Evolutionary conservation across 2,797 vertebrate species (phyloP), one percentile per base, ranked within the genome.

Genomic region (Rhinophrynus dorsalis): DNA sequence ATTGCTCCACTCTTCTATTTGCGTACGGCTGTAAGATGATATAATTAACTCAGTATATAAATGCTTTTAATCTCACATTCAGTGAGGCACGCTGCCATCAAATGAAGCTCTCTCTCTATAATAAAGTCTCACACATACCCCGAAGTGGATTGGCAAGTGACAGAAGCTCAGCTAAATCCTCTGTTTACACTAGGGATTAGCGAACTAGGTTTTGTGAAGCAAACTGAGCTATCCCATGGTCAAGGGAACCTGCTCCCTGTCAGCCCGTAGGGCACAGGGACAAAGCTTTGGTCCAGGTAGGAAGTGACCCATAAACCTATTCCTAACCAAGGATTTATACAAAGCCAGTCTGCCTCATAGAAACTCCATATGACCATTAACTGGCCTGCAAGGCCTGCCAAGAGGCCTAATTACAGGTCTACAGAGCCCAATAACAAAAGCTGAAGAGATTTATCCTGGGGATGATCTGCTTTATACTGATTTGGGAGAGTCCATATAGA

Each of bases 391-490:
- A 92, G 89, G 87, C 86, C 83, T 90, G 89, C 90, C 90, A 85
- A 87, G 90, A 89, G 90, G 94, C 91, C 96, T 96, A 93, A 99
- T 98, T 97, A 98, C 93, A 94, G 95, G 92, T 90, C 93, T 93
- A 90, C 94, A 90, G 94, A 96, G 95, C 93, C 94, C 85, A 88
- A 92, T 92, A 96, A 93, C 96, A 98, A 97, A 97, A 88, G 93
- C 92, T 92, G 93, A 91, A 90, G 93, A 89, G 95, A 92, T 96
- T 98, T 96, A 94, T 95, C 90, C 90, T 89, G 92, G 91, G 92
- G 95, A 98, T 97, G 95, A 99, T 96, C 95, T 96, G 94, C 94
- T 97, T 93, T 93, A 90, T 88, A 96, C 95, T 91, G 94, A 97
- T 95, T 97, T 94, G 92, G 93, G 88, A 91, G 94, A 98, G 96